Evolutionary conservation across 2,888 invertebrate species (phyloP), one percentile per base, ranked within the genome.

Genomic region (Andrena chrysosceles): DNA sequence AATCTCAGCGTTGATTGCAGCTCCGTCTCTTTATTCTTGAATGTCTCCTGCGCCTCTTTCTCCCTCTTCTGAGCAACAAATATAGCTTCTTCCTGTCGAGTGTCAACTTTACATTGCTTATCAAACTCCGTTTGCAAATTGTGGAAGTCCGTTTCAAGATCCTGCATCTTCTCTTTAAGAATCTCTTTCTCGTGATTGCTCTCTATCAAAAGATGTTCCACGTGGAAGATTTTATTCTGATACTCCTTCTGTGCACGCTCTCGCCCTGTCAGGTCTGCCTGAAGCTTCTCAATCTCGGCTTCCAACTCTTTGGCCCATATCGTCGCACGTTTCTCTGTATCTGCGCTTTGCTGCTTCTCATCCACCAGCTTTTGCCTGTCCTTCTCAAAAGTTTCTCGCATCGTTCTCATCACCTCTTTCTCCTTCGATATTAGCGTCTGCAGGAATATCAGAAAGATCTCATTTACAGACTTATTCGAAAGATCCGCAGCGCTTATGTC

Each of bases 231-330:
- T 66, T 90, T 86, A 6, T 84, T 69, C 8, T 74, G 59, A 16
- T 89, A 77, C 16, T 71, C 77, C 7, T 66, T 29, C n/a, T 85
- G 85, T 8, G 64, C 83, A 0, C 67, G 48, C 68, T 93, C 92
- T 42, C 88, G 84, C 8, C 87, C 75, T 0, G 84, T 77, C 2
- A 93, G 54, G n/a, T 93, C 92, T 0, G 64, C 67, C 35, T 93
- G 92, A 1, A 91, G 76, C 59, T 89, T 92, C 26, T 93, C 93
- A 49, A 90, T 87, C 7, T 93, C 93, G 3, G 73, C 70, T 78
- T 94, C 93, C n/a, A 94, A 62, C 48, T 91, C 89, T 48, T 91
- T 90, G 1, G 89, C 88, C 93, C 92, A 93, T 6, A 71, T 8
- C 0, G 66, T 85, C 0, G 86, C 75, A 2, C 91, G 89, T 75